phyloP scores from a whole-genome alignment of 2,888 invertebrate species.

The Andrena bicolor region DNA sequence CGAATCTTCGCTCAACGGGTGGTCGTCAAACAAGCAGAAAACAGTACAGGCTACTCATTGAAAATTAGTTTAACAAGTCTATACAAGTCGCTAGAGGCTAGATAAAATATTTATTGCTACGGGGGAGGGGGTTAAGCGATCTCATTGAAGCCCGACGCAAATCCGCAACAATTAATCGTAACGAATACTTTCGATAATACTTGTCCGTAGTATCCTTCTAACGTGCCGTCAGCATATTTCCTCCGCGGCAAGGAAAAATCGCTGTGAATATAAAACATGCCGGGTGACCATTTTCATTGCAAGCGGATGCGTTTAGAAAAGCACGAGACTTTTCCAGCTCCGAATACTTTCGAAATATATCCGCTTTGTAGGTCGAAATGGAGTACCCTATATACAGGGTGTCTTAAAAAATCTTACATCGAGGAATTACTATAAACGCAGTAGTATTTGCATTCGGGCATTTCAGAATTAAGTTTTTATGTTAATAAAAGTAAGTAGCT shows the following conservation, averaged over 20 bases:
- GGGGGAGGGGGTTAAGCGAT: constrained; percentile 33
- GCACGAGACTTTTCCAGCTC: background rate
- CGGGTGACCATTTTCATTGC: background rate
- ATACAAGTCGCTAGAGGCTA: constrained; percentile 29
- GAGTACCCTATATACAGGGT: background rate
- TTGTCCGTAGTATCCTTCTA: constrained; percentile 43
- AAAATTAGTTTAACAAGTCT: constrained; percentile 42
- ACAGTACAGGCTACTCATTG: constrained; percentile 16
- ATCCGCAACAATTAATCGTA: constrained; percentile 32
- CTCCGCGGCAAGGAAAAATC: constrained; percentile 3
- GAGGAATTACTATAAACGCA: background rate
- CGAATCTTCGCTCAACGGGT: constrained; percentile 7
- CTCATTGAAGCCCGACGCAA: constrained; percentile 8
- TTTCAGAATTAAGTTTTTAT: background rate
- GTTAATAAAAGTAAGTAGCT: background rate
- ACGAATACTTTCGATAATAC: constrained; percentile 56
- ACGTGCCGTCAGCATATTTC: background rate
- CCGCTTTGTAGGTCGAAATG: background rate
- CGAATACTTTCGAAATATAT: background rate
- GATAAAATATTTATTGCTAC: constrained; percentile 53
- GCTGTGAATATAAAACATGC: constrained; percentile 20
- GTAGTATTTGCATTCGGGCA: background rate
- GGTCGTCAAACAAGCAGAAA: constrained; percentile 33
- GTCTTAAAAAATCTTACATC: background rate
- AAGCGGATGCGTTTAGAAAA: background rate